Base-by-base conservation (phyloP, 2,888 invertebrate genomes). In the Vandiemenella viatica region DNA sequence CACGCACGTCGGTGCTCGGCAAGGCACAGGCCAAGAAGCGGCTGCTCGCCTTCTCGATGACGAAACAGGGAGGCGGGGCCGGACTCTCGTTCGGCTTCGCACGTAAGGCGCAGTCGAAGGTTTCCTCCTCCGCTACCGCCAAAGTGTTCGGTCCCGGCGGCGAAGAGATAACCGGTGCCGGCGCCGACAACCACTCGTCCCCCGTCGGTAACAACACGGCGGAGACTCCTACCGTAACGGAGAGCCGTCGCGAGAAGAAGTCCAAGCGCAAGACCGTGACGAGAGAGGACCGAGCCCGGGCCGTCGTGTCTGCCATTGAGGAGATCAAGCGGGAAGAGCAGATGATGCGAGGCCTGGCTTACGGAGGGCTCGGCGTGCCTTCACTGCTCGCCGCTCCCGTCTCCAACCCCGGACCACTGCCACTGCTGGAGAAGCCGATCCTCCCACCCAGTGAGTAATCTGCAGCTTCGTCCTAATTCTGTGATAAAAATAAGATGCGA, bases 11-110 rank as follows among this genome's bases (percentile, higher is more conserved):
- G 13, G 61, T 65, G 5, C 55, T 66, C 15, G 64, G 66, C 3
- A 65, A 62, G 55, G 61, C 60, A 17, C 62, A 63, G 48, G 67
- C 67, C 5, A 67, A 67, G 54, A 67, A 67, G 53, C 56, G 67
- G 18, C 59, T 68, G 4, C 58, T 64, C 43, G 67, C 67, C n/a
- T 67, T 67, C 55, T 64, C 65, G 17, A 58, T 60, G 51, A 58
- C 61, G 0, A 64, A 61, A 53, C 55, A 60, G 45, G 59, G 56
- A 32, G 58, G 57, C 19, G 54, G 52, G 1, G 46, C 51, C 21
- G 56, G 55, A 13, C 37, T 55, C 4, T 51, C 54, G 4, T 53
- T 53, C 44, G 55, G 52, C 18, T 51, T 55, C 17, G 48, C 50
- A 6, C 55, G 53, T 46, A 55, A 51, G 18, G 16, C 41, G 10